Percentiles rank a stretch among this genome's conserved stretches.
Conservation (phyloP, 2,113 vertebrate species). For the Grammomys surdaster region DNA sequence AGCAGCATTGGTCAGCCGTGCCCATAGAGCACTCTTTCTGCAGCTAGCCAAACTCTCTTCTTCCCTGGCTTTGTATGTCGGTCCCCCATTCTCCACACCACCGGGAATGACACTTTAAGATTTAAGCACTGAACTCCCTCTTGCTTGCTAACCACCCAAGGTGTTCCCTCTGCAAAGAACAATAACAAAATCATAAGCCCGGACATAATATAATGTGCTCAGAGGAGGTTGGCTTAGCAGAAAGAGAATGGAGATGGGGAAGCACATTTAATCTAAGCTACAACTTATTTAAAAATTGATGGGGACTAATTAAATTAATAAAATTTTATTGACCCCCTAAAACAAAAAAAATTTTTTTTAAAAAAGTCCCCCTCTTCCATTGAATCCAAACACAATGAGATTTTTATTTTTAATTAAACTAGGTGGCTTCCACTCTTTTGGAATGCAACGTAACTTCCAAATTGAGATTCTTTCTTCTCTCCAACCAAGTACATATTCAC, state of each 20-base stretch:
- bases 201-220: slow-evolving; percentile 26
- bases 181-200: background rate
- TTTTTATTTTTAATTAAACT: slow-evolving; percentile 72
- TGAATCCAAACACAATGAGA: slow-evolving; percentile 71
- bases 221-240: slow-evolving; percentile 7
- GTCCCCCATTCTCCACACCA: background rate
- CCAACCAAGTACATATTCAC: background rate
- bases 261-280: slow-evolving; percentile 71
- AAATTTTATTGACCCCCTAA: slow-evolving; percentile 77
- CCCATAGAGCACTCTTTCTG: background rate
- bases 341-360: slow-evolving; percentile 67
- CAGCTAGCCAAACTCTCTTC: background rate
- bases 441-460: slow-evolving; percentile 26
- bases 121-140: background rate
- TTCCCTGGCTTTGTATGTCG: background rate
- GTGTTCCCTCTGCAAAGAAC: background rate
- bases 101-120: background rate
- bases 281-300: slow-evolving; percentile 80
- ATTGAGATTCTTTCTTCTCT: background rate
- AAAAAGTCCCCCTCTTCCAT: background rate
- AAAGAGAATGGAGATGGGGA: background rate
- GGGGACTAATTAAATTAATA: slow-evolving; percentile 82
- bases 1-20: background rate
- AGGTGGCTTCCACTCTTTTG: slow-evolving; percentile 46
- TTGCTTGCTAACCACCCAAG: background rate